Conservation (phyloP, 2,797 vertebrate species). For the Thamnophis elegans region DNA sequence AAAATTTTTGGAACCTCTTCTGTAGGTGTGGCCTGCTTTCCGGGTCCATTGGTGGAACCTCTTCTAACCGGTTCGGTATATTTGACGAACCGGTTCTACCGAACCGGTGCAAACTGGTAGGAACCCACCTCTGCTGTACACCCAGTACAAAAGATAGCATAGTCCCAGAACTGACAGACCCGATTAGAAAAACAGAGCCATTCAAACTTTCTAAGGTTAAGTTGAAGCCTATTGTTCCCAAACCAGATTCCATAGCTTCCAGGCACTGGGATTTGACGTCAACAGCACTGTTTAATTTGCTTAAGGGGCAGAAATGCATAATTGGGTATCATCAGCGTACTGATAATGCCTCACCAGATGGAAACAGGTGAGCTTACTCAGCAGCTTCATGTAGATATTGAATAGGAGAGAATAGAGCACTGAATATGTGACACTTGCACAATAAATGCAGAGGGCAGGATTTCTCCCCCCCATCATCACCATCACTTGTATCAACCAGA, state of each 20-base stretch:
- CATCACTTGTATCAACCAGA: background rate
- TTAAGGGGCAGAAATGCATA: background rate
- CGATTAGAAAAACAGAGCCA: background rate
- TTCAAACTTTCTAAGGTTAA: background rate
- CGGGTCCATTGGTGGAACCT: no score
- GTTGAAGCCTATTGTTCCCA: background rate
- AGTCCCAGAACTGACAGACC: background rate
- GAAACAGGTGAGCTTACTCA: background rate
- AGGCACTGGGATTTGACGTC: background rate
- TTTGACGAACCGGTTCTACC: no score
- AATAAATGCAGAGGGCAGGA: background rate
- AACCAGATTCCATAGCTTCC: background rate
- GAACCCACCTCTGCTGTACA: no score
- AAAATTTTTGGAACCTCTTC: no score
- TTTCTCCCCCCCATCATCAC: background rate
- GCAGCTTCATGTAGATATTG: background rate
- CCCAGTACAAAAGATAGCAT: background rate
- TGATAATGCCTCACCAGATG: background rate
- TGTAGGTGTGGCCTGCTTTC: no score
- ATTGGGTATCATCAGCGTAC: background rate
- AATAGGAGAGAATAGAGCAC: background rate
- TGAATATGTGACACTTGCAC: background rate
- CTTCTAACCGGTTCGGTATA: no score
- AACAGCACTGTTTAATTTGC: background rate
- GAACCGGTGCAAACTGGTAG: no score